These are phyloP conservation scores for Microcebus ravelobensis DNA, from an alignment of 2,113 vertebrate genomes.

Conservation along the genomic window DNA sequence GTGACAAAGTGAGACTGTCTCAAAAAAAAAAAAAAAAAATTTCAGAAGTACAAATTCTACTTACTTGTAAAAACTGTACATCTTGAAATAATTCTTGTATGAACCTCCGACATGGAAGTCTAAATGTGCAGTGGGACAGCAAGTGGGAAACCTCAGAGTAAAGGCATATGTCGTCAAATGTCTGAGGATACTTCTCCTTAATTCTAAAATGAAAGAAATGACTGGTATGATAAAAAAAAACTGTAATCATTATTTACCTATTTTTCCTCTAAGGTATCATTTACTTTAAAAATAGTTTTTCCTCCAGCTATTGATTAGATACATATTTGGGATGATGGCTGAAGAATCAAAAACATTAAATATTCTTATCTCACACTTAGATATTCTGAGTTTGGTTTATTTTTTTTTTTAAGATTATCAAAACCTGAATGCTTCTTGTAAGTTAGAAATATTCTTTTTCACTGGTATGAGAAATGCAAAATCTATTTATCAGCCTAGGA, in stretches of 20 bases:
- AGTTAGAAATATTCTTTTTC: not conserved
- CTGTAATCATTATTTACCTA: not conserved
- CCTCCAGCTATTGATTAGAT: not conserved
- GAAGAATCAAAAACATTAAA: constrained; percentile 6
- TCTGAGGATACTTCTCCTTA: constrained; percentile 98
- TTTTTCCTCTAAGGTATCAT: not conserved
- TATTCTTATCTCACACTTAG: not conserved
- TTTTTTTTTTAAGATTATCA: not conserved
- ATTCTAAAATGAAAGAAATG: constrained; percentile 87
- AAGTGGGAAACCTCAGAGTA: constrained; percentile 98
- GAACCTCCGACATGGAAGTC: constrained; percentile 96
- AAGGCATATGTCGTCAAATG: constrained; percentile 98
- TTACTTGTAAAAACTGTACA: constrained; percentile 97
- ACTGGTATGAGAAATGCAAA: not conserved
- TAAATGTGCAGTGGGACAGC: constrained; percentile 96
- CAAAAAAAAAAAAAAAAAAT: not conserved
- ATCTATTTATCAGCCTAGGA: not conserved
- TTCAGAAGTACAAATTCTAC: constrained; percentile 43
- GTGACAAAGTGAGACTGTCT: too few species aligned
- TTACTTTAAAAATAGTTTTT: not conserved
- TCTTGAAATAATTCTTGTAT: constrained; percentile 99
- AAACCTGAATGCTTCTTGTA: constrained; percentile 23
- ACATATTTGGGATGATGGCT: not conserved
- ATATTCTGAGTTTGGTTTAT: not conserved
- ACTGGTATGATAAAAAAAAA: not conserved